Base-by-base conservation (phyloP, 2,888 invertebrate genomes). In the Synergus laeviventris region DNA sequence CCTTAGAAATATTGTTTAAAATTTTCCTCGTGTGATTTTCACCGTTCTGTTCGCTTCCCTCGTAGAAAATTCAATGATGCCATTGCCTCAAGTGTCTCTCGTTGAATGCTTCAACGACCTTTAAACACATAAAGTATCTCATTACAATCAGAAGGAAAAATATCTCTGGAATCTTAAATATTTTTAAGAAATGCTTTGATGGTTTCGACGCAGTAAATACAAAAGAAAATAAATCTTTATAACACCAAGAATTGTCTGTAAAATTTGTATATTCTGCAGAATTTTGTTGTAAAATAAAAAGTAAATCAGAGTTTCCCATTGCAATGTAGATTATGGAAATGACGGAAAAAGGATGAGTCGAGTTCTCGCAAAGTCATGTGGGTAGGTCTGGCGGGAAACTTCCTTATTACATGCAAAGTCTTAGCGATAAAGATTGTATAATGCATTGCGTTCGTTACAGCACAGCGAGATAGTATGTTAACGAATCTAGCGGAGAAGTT, bases 41-140 rank as follows among this genome's bases (percentile, higher is more conserved):
- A 70, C n/a, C 49, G 70, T 49, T 70, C 70, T 70, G 36, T 70
- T 70, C n/a, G 70, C 31, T 31, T 31, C 70, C 31, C 70, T 70
- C 70, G 49, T 49, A 49, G 70, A 21, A 70, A 49, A 70, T 49
- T 70, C 49, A 70, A 49, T 31, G 49, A 70, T 45, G 45, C 70
- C 75, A 60, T 62, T 75, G 76, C 79, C 79, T 79, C 77, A 74
- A 77, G 79, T 78, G 81, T 76, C 76, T 76, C 77, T 79, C 76
- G 75, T 74, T 54, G 61, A 70, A 70, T 70, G 31, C 31, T 54
- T 74, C 73, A 62, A 74, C 70, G 62, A 76, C 31, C 49, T 74
- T 73, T 76, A 74, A 79, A 77, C 77, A 78, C 73, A 78, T 45
- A 59, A 24, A 77, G 75, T 79, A 45, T 84, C 77, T 61, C 42